Evolutionary conservation across 2,888 invertebrate genomes (phyloP).

Genomic region (Aspidiotus rigidus): DNA sequence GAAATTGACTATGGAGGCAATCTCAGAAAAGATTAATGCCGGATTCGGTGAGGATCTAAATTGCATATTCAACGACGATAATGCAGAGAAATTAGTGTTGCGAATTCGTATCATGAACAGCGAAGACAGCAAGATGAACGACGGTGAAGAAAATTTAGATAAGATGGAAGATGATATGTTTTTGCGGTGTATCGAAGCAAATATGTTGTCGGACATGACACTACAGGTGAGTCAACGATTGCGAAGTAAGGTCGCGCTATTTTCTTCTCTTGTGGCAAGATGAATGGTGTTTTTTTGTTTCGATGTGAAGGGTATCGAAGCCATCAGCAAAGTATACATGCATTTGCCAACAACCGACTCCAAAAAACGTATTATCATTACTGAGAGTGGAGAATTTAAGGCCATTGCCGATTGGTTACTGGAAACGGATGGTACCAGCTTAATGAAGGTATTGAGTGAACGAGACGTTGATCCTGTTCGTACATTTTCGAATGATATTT

Average conservation of each 20-base stretch:
- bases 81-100: constrained; percentile 94
- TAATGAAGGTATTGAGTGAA: constrained; percentile 97
- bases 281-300: constrained; percentile 10
- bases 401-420: constrained; percentile 97
- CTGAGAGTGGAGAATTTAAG: constrained; percentile 96
- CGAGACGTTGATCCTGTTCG: constrained; percentile 94
- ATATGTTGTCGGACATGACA: constrained; percentile 98
- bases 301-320: constrained; percentile 68
- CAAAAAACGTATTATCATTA: constrained; percentile 94
- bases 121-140: constrained; percentile 81
- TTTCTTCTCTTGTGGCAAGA: neutral
- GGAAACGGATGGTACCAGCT: constrained; percentile 97
- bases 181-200: constrained; percentile 94
- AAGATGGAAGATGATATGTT: constrained; percentile 99
- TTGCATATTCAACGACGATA: constrained; percentile 99
- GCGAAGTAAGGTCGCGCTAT: constrained; percentile 1
- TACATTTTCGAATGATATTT: constrained; percentile 98
- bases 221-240: constrained; percentile 53
- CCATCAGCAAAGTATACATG: constrained; percentile 98
- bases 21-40: constrained; percentile 97
- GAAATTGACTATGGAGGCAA: constrained; percentile 98
- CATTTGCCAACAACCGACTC: constrained; percentile 96
- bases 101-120: constrained; percentile 98
- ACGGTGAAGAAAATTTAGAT: constrained; percentile 81
- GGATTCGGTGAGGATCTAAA: constrained; percentile 99